phyloP scores from a whole-genome alignment of 37 sponge, comb jelly and placozoan species.

The Dysidea cf. avara region DNA sequence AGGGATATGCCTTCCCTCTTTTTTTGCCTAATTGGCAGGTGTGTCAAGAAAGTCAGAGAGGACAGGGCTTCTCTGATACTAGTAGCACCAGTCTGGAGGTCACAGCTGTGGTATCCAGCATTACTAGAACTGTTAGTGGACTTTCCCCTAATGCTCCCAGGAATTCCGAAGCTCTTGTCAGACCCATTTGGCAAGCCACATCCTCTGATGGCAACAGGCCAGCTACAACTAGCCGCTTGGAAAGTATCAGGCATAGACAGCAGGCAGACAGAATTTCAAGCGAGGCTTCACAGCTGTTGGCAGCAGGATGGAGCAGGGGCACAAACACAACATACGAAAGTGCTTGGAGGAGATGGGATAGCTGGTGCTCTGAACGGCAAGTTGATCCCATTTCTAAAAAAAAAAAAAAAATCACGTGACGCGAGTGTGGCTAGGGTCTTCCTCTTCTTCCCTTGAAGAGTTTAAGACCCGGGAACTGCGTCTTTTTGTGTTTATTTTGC shows the following conservation, averaged over 20 bases:
- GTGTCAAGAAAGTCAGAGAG: slow-evolving; percentile 13
- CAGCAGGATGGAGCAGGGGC: slow-evolving; percentile 23
- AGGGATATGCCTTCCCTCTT: slow-evolving; percentile 21
- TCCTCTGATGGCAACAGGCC: background rate
- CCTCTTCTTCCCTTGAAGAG: no score
- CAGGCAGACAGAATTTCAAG: background rate
- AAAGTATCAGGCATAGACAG: background rate
- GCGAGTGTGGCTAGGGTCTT: no score
- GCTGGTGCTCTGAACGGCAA: slow-evolving; percentile 30
- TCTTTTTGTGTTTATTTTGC: no score
- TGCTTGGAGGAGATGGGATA: slow-evolving; percentile 30
- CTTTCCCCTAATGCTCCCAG: background rate
- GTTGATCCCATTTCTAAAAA: slow-evolving; percentile 49
- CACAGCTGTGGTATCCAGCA: background rate
- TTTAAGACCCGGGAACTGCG: no score
- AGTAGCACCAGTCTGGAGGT: background rate
- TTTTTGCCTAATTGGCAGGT: slow-evolving; percentile 1
- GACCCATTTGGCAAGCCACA: background rate
- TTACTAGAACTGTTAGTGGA: background rate
- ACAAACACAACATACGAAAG: slow-evolving; percentile 39
- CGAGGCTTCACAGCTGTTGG: no score
- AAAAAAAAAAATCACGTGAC: no score
- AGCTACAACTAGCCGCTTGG: slow-evolving; percentile 5
- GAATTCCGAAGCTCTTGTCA: background rate
- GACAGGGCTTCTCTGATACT: background rate